Evolutionary conservation across 1,140 invertebrate genomes (phyloP), one percentile per base, ranked within the genome.

Genomic region (Leptinotarsa undecemlineata): DNA sequence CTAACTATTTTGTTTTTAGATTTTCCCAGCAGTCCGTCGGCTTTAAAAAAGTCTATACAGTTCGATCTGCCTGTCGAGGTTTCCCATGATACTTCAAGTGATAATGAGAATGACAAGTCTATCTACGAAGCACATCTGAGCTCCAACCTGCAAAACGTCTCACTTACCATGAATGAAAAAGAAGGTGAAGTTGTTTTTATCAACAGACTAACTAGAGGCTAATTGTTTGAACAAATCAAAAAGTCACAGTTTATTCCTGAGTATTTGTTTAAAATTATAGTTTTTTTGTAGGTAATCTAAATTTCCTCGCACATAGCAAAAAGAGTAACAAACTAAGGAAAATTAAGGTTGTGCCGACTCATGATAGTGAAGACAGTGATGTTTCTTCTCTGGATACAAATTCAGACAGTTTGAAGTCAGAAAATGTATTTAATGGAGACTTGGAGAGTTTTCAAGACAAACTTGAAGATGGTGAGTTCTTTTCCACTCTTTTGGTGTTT

Each of bases 51-150:
- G 73, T 78, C 79, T 14, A 42, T 81, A 48, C 76, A 81, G 74
- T 82, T 73, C 72, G 83, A 84, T 78, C 76, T 84, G 76, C 82
- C 83, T 23, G 74, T 82, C 14, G 82, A 83, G 78, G 62, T 79
- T n/a, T 62, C 76, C 47, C 63, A 19, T 42, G 63, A 79, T 74
- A 72, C 78, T 62, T 76, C 78, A 14, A 83, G 81, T 77, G 84
- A 85, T 79, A 83, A 73, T 70, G 84, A 85, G 74, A 85, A 85
- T 79, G 84, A 85, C 71, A 83, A 82, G 75, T 85, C 83, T 19
- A 75, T 85, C 15, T 85, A 85, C 76, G 84, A 85, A 77, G 84
- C 84, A 33, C 82, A 84, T 77, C 76, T 85, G 69, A 85, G 83
- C 80, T 82, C 83, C 13, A 85, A 85, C 80, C 76, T 85, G 71